Base-by-base conservation (phyloP, 1,140 invertebrate genomes). In the Batillaria attramentaria region DNA sequence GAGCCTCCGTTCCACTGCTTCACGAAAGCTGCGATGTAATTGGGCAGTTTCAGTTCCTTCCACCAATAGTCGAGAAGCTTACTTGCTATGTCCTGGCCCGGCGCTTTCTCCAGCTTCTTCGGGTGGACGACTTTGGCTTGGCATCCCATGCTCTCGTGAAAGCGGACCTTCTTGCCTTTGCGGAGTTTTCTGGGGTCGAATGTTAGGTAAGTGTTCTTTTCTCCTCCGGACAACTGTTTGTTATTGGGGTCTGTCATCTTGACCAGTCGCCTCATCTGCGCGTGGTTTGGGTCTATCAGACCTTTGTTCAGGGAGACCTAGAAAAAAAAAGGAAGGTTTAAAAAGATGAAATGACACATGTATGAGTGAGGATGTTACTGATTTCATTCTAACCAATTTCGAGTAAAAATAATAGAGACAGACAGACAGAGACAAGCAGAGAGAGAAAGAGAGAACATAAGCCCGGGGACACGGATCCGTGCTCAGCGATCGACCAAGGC, bases 261-360 rank as follows among this genome's bases (percentile, higher is more conserved):
- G 37, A 69, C 20, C 37, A 69, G 37, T 13, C 37, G 35, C 28
- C 37, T 39, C 37, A 69, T 42, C 66, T 69, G 66, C 20, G 31
- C 37, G 66, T 69, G 66, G 16, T 8, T 69, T 10, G 66, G 66
- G 66, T 69, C 66, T 2, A 5, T 35, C 37, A 69, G 66, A 2
- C 66, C 66, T 42, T 69, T 69, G 66, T 69, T 69, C 31, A 69
- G 66, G 3, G 66, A 69, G 5, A 69, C 33, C 66, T 69, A 39
- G 33, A 66, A 66, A 31, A 66, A 3, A 35, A 20, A 6, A 24
- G 18, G 33, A 66, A 35, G 62, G 10, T n/a, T 35, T n/a, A 60
- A 31, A 60, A 24, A 5, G 57, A 24, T 5, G 24, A 24, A 31
- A 60, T 6, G 24, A n/a, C 6, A n/a, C 24, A 31, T n/a, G 24